Evolutionary conservation across 2,888 invertebrate genomes (phyloP).

Genomic region (Iphiclides podalirius): DNA sequence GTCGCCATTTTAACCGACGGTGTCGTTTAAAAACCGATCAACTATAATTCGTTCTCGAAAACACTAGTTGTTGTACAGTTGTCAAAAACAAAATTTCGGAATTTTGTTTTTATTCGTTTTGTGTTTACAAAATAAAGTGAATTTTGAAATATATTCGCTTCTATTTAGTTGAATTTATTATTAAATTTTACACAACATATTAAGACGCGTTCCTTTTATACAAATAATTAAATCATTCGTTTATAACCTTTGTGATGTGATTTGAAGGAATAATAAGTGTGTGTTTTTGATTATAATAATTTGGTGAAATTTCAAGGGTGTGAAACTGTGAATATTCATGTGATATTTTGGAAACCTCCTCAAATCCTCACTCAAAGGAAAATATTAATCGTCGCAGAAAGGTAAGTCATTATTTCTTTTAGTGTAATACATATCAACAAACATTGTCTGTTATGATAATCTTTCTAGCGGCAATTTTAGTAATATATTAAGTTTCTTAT

Average conservation of each 20-base stretch:
- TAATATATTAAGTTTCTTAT: too few relatives aligned
- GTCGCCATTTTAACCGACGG: not conserved
- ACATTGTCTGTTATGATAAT: not conserved
- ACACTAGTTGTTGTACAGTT: constrained; percentile 36
- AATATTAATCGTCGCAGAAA: constrained; percentile 3
- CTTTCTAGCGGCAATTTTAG: not conserved
- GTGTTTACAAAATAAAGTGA: not conserved
- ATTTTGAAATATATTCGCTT: not conserved
- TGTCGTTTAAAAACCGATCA: constrained; percentile 14
- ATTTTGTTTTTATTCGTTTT: constrained; percentile 27
- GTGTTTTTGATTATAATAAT: not conserved
- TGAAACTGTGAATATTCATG: constrained; percentile 1
- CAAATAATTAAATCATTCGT: not conserved
- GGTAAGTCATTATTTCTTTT: constrained; percentile 21
- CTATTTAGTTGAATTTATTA: too few relatives aligned
- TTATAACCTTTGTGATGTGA: constrained; percentile 18
- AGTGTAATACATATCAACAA: constrained; percentile 17
- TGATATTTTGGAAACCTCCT: not conserved
- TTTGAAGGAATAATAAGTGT: constrained; percentile 1
- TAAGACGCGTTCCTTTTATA: too few relatives aligned
- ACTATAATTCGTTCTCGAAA: constrained; percentile 15
- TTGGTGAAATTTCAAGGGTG: constrained; percentile 1
- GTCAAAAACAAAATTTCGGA: constrained; percentile 31
- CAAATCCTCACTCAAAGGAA: too few relatives aligned
- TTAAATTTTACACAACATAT: too few relatives aligned